These are phyloP conservation scores for Chlorodrepanis virens DNA, from an alignment of 2,113 vertebrate genomes.

Conservation along the genomic window DNA sequence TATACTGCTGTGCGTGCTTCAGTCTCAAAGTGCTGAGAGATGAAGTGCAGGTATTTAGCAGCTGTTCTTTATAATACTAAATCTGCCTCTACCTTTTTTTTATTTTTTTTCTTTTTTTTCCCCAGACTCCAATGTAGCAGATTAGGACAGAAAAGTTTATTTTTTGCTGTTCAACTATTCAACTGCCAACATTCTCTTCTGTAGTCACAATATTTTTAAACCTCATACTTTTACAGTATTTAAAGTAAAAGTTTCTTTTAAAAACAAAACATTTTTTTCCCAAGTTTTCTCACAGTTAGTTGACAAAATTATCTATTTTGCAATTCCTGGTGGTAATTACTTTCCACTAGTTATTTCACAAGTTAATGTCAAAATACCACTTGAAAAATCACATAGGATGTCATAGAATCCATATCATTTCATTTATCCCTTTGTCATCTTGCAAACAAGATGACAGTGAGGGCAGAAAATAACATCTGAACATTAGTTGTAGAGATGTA, in stretches of 20 bases:
- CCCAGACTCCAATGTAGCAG: neutral
- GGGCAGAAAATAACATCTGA: neutral
- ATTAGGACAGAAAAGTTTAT: neutral
- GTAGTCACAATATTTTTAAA: neutral
- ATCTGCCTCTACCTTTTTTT: neutral
- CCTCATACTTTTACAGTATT: neutral
- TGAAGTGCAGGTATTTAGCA: neutral
- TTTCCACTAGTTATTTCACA: neutral
- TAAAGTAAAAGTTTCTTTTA: neutral
- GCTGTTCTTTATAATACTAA: neutral
- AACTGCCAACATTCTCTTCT: neutral
- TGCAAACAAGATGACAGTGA: neutral
- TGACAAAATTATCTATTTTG: neutral
- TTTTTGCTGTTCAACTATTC: neutral
- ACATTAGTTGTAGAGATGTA: neutral
- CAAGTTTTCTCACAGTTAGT: neutral
- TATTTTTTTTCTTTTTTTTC: accelerated
- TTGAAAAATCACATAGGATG: neutral
- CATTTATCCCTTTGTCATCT: neutral
- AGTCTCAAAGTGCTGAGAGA: neutral
- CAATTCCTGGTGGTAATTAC: neutral
- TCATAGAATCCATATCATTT: neutral
- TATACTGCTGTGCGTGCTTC: neutral
- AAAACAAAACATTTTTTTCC: neutral
- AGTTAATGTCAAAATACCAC: neutral